Percentiles rank a stretch among this genome's conserved stretches.
Evolutionary conservation across 2,113 vertebrate genomes (phyloP).

Genomic region (Hepsetus odoe): DNA sequence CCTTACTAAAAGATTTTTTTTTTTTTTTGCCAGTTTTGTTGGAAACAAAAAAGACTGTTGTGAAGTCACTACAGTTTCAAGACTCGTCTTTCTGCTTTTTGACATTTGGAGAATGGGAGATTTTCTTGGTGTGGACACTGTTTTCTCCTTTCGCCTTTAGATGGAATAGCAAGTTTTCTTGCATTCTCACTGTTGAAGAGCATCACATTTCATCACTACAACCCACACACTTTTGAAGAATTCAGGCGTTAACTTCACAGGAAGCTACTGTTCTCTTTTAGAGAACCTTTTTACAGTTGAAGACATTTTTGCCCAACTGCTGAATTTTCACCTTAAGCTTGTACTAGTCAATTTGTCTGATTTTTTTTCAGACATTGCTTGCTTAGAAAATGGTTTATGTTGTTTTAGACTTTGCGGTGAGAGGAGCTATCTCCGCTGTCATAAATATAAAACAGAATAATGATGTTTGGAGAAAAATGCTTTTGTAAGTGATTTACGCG

Average conservation of each 20-base stretch:
- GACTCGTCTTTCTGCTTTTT: conserved; percentile 28
- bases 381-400: conserved; percentile 20
- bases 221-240: conserved; percentile 8
- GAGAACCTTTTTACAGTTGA: conserved; percentile 19
- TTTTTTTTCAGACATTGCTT: conserved; percentile 29
- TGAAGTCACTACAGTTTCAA: neutral
- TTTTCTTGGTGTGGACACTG: neutral
- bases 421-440: conserved; percentile 29
- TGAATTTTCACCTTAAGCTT: conserved; percentile 14
- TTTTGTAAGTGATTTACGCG: neutral
- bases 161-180: conserved; percentile 8
- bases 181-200: conserved; percentile 1
- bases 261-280: conserved; percentile 39
- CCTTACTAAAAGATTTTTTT: conserved; percentile 76
- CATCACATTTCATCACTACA: neutral
- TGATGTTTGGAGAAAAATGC: neutral
- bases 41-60: conserved; percentile 39
- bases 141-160: conserved; percentile 9
- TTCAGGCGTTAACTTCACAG: conserved; percentile 18
- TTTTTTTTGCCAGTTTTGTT: conserved; percentile 63
- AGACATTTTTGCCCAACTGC: neutral
- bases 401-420: conserved; percentile 25
- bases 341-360: neutral
- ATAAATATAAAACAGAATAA: conserved; percentile 9
- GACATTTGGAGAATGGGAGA: conserved; percentile 9